Conservation (phyloP, 2,888 invertebrate genomes). For the Parochlus steinenii region DNA sequence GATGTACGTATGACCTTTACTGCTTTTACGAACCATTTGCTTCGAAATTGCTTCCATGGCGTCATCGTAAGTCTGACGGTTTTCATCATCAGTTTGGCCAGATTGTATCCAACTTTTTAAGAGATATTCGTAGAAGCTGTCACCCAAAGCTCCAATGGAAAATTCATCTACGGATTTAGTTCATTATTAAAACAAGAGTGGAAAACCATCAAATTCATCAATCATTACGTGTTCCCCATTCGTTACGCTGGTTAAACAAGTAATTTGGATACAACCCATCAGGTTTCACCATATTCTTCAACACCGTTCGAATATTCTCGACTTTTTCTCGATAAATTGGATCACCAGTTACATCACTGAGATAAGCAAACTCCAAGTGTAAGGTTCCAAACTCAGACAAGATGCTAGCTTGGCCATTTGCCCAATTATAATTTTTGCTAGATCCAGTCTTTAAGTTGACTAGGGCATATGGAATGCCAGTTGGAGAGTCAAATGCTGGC, state of each 20-base stretch:
- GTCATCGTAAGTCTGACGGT: conserved; percentile 83
- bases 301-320: conserved; percentile 66
- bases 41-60: conserved; percentile 76
- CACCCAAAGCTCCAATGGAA: conserved; percentile 92
- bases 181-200: conserved; percentile 11
- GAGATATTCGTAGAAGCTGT: conserved; percentile 97
- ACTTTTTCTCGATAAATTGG: conserved; percentile 79
- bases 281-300: conserved; percentile 75
- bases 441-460: conserved; percentile 85
- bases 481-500: conserved; percentile 94
- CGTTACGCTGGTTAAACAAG: conserved; percentile 85
- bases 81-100: conserved; percentile 63
- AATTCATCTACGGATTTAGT: conserved; percentile 62
- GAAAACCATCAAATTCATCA: conserved; percentile 25
- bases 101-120: conserved; percentile 85
- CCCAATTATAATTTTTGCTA: conserved; percentile 92
- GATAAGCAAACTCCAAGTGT: conserved; percentile 89
- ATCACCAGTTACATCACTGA: conserved; percentile 89
- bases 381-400: conserved; percentile 94
- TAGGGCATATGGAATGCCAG: conserved; percentile 88
- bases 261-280: conserved; percentile 94
- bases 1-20: conserved; percentile 67
- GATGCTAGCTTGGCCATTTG: conserved; percentile 85
- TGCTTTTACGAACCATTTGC: conserved; percentile 60
- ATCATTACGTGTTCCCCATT: conserved; percentile 97